A percentile compares a stretch with the other conserved stretches of the same genome.
These are phyloP conservation scores for Luffia ferchaultella DNA, from an alignment of 2,888 invertebrate genomes.

Conservation along the genomic window DNA sequence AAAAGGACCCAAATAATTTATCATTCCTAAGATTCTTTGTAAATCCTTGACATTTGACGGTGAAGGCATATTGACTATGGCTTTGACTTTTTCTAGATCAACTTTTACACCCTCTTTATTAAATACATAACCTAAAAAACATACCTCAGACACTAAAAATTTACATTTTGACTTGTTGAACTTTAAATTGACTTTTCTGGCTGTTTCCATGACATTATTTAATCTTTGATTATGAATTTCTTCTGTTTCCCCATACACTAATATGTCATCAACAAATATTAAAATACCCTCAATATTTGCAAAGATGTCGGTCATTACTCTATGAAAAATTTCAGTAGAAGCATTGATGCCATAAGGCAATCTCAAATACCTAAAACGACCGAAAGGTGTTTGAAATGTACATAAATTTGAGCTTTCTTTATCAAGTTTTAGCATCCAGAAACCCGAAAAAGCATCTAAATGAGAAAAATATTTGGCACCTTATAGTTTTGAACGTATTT, in stretches of 20 bases:
- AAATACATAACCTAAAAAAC: constrained; percentile 2
- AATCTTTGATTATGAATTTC: constrained; percentile 9
- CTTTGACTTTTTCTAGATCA: constrained; percentile 8
- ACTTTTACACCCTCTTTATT: constrained; percentile 7
- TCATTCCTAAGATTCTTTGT: constrained; percentile 3
- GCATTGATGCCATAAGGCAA: constrained; percentile 17
- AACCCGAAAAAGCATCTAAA: constrained; percentile 1
- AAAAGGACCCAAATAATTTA: constrained; percentile 8
- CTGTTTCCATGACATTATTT: constrained; percentile 8
- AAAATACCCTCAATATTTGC: constrained; percentile 10
- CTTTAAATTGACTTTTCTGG: constrained; percentile 11
- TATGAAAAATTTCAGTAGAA: constrained; percentile 14
- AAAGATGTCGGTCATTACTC: constrained; percentile 11
- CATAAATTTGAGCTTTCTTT: neutral
- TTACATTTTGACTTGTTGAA: constrained; percentile 14
- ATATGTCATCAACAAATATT: constrained; percentile 13
- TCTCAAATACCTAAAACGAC: constrained; percentile 2
- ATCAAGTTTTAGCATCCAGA: constrained; percentile 1
- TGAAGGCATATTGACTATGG: constrained; percentile 1
- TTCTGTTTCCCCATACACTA: constrained; percentile 7
- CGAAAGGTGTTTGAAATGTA: constrained; percentile 3
- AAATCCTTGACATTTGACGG: neutral
- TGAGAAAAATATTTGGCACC: constrained; percentile 1
- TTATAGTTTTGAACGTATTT: neutral
- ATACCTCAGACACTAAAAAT: constrained; percentile 4